Evolutionary conservation across 2,113 vertebrate genomes (phyloP).

Genomic region (Oxyruncus cristatus): DNA sequence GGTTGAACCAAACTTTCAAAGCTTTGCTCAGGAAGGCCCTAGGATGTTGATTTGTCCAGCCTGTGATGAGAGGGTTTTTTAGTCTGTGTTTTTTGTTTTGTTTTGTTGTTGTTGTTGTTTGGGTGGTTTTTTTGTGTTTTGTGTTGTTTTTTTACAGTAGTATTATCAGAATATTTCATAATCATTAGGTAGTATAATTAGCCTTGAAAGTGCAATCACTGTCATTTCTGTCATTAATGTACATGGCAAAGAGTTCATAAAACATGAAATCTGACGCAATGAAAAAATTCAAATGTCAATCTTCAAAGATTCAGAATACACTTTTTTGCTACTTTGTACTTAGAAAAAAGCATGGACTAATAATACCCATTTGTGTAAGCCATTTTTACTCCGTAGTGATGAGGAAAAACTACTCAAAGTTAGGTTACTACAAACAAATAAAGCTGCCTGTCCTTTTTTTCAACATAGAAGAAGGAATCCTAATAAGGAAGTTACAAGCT

Average conservation of each 20-base stretch:
- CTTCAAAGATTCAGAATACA: constrained; percentile 12
- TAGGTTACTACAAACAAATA: background rate
- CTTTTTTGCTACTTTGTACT: background rate
- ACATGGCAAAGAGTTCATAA: constrained; percentile 27
- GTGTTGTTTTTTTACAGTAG: background rate
- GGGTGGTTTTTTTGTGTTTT: background rate
- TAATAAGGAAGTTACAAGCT: background rate
- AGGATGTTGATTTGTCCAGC: fast-evolving
- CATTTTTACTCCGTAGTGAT: background rate
- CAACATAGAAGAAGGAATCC: background rate
- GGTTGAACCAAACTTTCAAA: background rate
- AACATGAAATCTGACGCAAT: background rate
- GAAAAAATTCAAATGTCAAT: background rate
- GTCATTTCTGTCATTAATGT: background rate
- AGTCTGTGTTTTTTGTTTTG: background rate
- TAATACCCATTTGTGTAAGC: background rate
- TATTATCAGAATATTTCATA: background rate
- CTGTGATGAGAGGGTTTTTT: background rate
- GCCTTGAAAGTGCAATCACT: background rate
- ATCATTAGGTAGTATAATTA: constrained; percentile 7
- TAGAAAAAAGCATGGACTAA: constrained; percentile 12
- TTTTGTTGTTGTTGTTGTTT: no score
- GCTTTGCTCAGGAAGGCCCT: background rate
- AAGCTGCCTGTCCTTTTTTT: background rate
- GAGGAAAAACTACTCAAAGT: background rate